Base-by-base conservation (phyloP, 23 tunicate genomes). In the Pegea sp. region DNA sequence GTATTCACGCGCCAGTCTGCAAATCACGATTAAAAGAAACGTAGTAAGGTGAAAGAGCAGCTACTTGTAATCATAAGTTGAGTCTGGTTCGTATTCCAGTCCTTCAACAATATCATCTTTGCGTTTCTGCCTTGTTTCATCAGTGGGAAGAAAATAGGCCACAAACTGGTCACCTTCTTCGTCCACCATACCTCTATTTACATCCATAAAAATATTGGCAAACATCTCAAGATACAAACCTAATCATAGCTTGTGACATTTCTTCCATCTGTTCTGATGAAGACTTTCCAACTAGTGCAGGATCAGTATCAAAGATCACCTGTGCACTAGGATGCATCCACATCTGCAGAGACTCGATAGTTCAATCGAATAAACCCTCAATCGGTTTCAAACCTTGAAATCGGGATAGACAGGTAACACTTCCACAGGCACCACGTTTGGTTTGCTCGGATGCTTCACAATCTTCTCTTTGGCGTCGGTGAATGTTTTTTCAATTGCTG, bases 241-340 rank as follows among this genome's bases (percentile, higher is more conserved):
- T 67, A 48, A 89, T 89, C 90, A 89, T 89, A 24, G 98, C 98
- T 58, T 89, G 98, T 26, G 98, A 89, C 98, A 89, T 89, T 63
- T 76, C 79, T 65, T 76, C 88, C 24, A 61, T 26, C 48, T 89
- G 98, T 26, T 76, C 74, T 26, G 54, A 34, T 3, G 29, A 27
- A 21, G 61, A 25, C 24, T 57, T 66, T 0, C 90, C 75, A 11
- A 65, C 71, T 0, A 77, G 48, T 2, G 98, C 81, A 1, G 98
- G 98, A 49, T 89, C 98, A 4, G 98, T 71, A 58, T 89, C 98
- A 33, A 89, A 89, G 32, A 77, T 89, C n/a, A 89, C 98, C 48
- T 91, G 99, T 7, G 99, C 99, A 69, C 93, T 72, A 16, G 99
- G 99, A 63, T 91, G 99, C 58, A 78, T 81, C 99, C 99, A 91